Evolutionary conservation across 1,140 invertebrate genomes (phyloP), one percentile per base, ranked within the genome.

Genomic region (Campoletis sonorensis): DNA sequence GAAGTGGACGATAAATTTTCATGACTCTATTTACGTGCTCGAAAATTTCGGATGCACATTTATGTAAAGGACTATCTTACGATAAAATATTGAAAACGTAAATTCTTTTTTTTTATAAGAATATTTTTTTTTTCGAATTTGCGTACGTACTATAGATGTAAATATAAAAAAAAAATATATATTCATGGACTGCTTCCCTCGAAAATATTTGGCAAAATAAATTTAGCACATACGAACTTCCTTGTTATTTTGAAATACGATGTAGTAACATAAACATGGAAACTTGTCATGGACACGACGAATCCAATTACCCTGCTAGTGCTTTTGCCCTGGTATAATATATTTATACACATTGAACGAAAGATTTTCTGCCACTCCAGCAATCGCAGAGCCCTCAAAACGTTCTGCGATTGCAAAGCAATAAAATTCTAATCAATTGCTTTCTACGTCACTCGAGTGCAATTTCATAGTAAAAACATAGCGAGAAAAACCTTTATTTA

Each of bases 301-400:
- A 86, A 86, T 87, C 82, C 87, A 87, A 87, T 88, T 83, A 88
- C 85, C 73, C 67, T 18, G 0, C 30, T 21, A 5, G 27, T 70
- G 13, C 10, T 70, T 70, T 70, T 33, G 10, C 30, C 27, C n/a
- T 21, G 27, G 27, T 27, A n/a, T 54, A n/a, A n/a, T 54, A n/a
- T 54, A 13, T 27, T 2, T 70, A 70, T 10, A 5, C n/a, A n/a
- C n/a, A n/a, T n/a, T n/a, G 30, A 33, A 7, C 67, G 67, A 4
- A 33, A 0, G 30, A 27, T 5, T 33, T 67, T 30, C 67, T 18
- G 30, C 30, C 68, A 84, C 54, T 80, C 58, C 71, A 45, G 67
- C 71, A 71, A 79, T 49, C 79, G 67, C 27, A 21, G 51, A 83
- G 70, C 76, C 49, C 71, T 82, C 82, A 81, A 83, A 82, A 79